phyloP scores from a whole-genome alignment of 2,888 invertebrate species.

The Parasteatoda lunata region DNA sequence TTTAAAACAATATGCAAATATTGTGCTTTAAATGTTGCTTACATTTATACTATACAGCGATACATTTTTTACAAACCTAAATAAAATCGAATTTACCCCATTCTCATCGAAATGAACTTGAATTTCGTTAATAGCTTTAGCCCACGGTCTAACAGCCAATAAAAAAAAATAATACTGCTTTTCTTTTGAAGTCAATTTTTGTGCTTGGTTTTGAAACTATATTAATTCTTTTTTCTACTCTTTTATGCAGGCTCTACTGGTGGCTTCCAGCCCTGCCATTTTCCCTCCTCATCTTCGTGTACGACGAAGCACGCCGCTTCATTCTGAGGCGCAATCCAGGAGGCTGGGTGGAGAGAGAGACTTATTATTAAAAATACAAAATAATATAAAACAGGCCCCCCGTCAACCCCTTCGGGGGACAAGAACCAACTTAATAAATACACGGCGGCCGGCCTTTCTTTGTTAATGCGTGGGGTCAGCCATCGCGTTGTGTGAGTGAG shows the following conservation, averaged over 20 bases:
- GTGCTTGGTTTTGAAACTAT: too few species aligned
- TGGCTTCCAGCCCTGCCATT: slow-evolving; percentile 99
- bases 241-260: slow-evolving; percentile 91
- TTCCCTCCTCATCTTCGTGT: slow-evolving; percentile 98
- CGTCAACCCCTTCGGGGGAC: slow-evolving; percentile 1
- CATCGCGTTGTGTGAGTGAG: slow-evolving; percentile 54
- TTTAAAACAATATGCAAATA: too few species aligned
- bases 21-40: too few species aligned
- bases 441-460: slow-evolving; percentile 27
- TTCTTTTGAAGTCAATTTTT: too few species aligned
- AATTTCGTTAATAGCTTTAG: too few species aligned
- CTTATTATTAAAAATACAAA: slow-evolving; percentile 83
- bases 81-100: too few species aligned
- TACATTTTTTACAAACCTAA: too few species aligned
- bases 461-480: slow-evolving; percentile 49
- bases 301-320: slow-evolving; percentile 98
- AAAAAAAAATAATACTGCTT: too few species aligned
- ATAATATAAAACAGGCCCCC: slow-evolving; percentile 16
- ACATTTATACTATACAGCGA: too few species aligned
- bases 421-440: slow-evolving; percentile 8
- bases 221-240: background rate
- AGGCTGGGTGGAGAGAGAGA: slow-evolving; percentile 99
- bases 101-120: too few species aligned
- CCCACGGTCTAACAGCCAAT: too few species aligned
- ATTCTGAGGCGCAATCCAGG: slow-evolving; percentile 97